Base-by-base conservation (phyloP, 2,888 invertebrate species). In the Pristionchus exspectatus region DNA sequence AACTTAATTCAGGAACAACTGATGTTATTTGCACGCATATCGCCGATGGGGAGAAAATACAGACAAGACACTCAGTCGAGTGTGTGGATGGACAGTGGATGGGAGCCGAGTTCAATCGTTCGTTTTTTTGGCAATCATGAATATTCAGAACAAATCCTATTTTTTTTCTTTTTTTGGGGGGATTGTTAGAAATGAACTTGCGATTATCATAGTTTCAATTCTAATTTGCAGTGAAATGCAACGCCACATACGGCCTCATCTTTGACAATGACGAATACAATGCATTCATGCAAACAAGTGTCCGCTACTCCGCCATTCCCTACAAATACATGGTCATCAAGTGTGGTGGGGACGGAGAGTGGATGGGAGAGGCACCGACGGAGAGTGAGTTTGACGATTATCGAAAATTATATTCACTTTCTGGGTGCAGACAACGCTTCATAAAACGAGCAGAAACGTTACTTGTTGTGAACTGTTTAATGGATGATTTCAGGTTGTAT, bases 271-370 rank as follows among this genome's bases (percentile, higher is more conserved):
- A 21, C 1, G 24, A 56, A 27, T 85, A 33, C 84, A 59, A 30
- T n/a, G 21, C 33, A 5, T 85, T 59, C 84, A 30, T 10, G 10
- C 33, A 21, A 3, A 30, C 84, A 4, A 56, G 33, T 38, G 59
- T 85, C 18, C 2, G 1, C 33, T 85, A 85, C 18, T 12, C 59
- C 4, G 18, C 5, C 24, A 5, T 33, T 33, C 84, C 84, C 33
- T 10, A 18, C 27, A 14, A 24, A 2, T 30, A 24, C 18, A 85
- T 85, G 84, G 1, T 21, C 21, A 85, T 85, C 9, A 16, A 7
- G 33, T 85, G 84, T 33, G 30, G 30, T 3, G 84, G 84, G 14
- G 21, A 85, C 24, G 84, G 84, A 44, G 24, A 85, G 21, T 85
- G 84, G 84, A 24, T 85, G 56, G 84, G 84, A 85, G 30, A 30